phyloP scores from a whole-genome alignment of 1,140 invertebrate genomes.

The Neoseiulus cucumeris region DNA sequence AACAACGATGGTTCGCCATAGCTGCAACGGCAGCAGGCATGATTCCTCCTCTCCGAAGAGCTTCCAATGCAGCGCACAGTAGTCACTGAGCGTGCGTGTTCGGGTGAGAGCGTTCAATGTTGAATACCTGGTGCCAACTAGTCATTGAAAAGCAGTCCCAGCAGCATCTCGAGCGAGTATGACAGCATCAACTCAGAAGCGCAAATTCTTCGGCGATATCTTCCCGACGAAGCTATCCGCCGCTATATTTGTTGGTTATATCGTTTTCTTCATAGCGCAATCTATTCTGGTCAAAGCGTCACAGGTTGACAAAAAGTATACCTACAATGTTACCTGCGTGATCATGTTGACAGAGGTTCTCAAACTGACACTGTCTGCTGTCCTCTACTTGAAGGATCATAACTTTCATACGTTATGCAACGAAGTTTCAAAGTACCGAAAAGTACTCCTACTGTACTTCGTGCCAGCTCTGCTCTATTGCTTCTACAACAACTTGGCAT shows the following conservation, averaged over 20 bases:
- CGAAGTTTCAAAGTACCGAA: slow-evolving; percentile 22
- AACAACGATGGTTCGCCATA: too few relatives aligned
- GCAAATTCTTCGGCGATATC: neutral
- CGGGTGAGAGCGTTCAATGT: too few relatives aligned
- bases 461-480: slow-evolving; percentile 76
- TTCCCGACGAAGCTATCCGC: neutral
- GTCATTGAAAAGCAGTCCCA: too few relatives aligned
- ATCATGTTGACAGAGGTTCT: slow-evolving; percentile 68
- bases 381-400: slow-evolving; percentile 39
- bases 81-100: too few relatives aligned
- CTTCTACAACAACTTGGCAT: slow-evolving; percentile 83
- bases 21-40: too few relatives aligned
- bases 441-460: slow-evolving; percentile 62
- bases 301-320: slow-evolving; percentile 57
- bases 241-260: neutral
- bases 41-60: too few relatives aligned
- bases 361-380: slow-evolving; percentile 51
- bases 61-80: too few relatives aligned
- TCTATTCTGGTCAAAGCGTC: slow-evolving; percentile 64
- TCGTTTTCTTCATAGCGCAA: slow-evolving; percentile 8
- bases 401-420: slow-evolving; percentile 16
- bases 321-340: slow-evolving; percentile 66
- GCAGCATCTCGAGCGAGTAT: too few relatives aligned
- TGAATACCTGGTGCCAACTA: too few relatives aligned
- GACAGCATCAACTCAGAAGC: too few relatives aligned